These are phyloP conservation scores for Bolinopsis microptera DNA, from an alignment of 37 sponge, comb jelly and placozoan species.

Conservation along the genomic window DNA sequence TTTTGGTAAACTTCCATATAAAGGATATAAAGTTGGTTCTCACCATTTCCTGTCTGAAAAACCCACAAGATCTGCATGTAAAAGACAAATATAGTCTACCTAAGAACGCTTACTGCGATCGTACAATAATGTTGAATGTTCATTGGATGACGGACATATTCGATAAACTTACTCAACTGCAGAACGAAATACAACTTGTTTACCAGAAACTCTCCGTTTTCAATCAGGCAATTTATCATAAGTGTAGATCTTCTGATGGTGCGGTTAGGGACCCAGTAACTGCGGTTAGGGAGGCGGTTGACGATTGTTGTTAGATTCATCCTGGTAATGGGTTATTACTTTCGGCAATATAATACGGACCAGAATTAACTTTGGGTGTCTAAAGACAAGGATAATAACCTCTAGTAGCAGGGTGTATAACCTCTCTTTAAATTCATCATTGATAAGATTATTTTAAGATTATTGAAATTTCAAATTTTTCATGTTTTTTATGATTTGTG, in stretches of 20 bases:
- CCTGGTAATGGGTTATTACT: too few relatives aligned
- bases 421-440: too few relatives aligned
- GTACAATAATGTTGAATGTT: neutral
- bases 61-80: conserved; percentile 45
- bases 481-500: too few relatives aligned
- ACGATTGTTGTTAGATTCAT: neutral
- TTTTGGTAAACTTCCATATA: conserved; percentile 29
- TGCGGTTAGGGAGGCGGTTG: neutral
- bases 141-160: conserved; percentile 28
- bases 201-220: neutral
- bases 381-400: too few relatives aligned
- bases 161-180: neutral
- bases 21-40: conserved; percentile 26
- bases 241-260: neutral
- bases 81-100: conserved; percentile 16
- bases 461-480: too few relatives aligned
- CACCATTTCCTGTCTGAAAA: conserved; percentile 52
- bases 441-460: too few relatives aligned
- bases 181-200: conserved; percentile 18
- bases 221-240: neutral
- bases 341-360: too few relatives aligned
- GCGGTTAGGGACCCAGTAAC: neutral
- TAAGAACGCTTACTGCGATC: conserved; percentile 8
- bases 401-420: too few relatives aligned
- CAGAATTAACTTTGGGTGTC: neutral